Base-by-base conservation (phyloP, 2,888 invertebrate species). In the Cantharis rustica region DNA sequence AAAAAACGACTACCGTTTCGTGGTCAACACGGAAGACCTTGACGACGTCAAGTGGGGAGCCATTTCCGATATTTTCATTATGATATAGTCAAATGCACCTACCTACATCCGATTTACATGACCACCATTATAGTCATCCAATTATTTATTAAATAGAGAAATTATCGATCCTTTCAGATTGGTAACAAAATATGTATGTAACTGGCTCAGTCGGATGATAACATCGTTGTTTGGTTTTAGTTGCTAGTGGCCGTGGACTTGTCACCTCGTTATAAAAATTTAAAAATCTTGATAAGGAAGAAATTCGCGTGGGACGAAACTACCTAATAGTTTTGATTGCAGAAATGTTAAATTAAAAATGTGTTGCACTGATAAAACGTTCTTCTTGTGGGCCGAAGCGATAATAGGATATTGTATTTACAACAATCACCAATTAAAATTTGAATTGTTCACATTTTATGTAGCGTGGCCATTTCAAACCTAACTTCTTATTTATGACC, bases 371-470 rank as follows among this genome's bases (percentile, higher is more conserved):
- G 75, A 47, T 68, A 70, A 68, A 70, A 68, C 47, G 68, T 23
- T 71, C 61, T 70, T 71, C 75, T 26, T 61, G 76, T 73, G 76
- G 76, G 76, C 62, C 63, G 76, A 71, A 71, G 72, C 73, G 71
- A 73, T 73, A 76, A 73, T 73, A 68, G 72, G 70, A 76, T 73
- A 76, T 75, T 77, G 77, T 75, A 72, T 73, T 72, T 72, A 69
- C 75, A 69, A 75, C 70, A 70, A 72, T 72, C 78, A 69, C 66
- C 69, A 75, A 78, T 75, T 73, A 75, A 71, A 75, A 69, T 69
- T 72, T 71, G 73, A 75, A 75, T 75, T 71, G 77, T 77, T 77
- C 68, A 71, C 69, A 74, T 77, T 74, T 73, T 77, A 77, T 71
- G 77, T 77, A 61, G 71, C 63, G 68, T 75, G 69, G 61, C 75